phyloP scores from a whole-genome alignment of 2,797 vertebrate genomes.

The Ara ararauna region DNA sequence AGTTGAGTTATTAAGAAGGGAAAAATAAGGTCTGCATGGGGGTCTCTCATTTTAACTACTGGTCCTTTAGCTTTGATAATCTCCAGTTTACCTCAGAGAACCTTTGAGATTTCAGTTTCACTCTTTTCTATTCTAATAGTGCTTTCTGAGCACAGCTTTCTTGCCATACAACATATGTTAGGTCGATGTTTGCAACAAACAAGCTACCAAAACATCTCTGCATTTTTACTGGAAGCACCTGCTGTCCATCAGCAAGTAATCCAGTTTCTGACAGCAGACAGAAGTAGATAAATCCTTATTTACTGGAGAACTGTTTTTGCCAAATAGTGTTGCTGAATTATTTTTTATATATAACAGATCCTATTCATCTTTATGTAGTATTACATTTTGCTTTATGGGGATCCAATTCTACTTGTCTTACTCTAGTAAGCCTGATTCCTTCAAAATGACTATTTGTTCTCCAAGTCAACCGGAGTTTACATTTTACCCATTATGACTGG shows the following conservation, averaged over 20 bases:
- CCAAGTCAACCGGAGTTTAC: neutral
- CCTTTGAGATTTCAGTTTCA: neutral
- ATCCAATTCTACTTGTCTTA: neutral
- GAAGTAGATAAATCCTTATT: neutral
- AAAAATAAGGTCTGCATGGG: neutral
- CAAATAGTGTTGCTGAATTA: neutral
- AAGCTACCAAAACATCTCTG: neutral
- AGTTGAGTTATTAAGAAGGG: neutral
- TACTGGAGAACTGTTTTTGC: neutral
- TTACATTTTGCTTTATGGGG: neutral
- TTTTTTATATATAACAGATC: neutral
- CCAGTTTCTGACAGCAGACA: neutral
- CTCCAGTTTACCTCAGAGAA: neutral
- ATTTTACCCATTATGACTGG: neutral
- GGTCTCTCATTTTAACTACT: neutral
- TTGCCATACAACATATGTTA: neutral
- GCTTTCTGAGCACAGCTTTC: neutral
- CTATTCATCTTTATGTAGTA: neutral
- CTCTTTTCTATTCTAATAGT: neutral
- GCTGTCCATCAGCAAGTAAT: conserved; percentile 6
- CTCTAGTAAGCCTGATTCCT: neutral
- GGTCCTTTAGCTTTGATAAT: neutral
- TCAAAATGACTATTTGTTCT: neutral
- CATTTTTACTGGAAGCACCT: neutral
- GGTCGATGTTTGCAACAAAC: neutral